Base-by-base conservation (phyloP, 2,888 invertebrate species). In the Lycophotia porphyrea region DNA sequence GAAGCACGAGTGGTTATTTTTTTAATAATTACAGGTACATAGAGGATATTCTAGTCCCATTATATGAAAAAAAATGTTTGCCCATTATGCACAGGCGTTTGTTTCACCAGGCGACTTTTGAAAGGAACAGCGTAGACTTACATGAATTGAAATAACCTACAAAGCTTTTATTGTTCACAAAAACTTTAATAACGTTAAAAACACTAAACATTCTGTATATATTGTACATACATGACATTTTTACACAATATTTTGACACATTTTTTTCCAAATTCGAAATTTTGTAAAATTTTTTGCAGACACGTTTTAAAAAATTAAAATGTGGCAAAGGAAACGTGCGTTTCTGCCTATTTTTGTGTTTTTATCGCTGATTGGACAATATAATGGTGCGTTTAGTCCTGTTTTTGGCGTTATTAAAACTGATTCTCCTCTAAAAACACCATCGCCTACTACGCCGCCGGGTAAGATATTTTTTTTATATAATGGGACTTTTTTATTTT, bases 321-420 rank as follows among this genome's bases (percentile, higher is more conserved):
- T 87, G 87, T 81, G 69, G 71, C 78, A 47, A 58, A 34, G n/a
- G 15, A 80, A 76, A 44, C 5, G 21, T 58, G 24, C n/a, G 39
- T 75, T 78, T 76, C 36, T 86, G 81, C 63, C 80, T 9, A 42
- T 89, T 55, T 74, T 87, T 67, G 67, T 87, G 36, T 73, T 64
- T 0, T 72, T 80, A 34, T 84, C 71, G 85, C n/a, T 84, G 75
- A 74, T 89, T 79, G 91, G 90, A 74, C 84, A 82, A 52, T 87
- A 88, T 85, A 80, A 84, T 58, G 90, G 90, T 18, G 92, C 86
- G 13, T 93, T 91, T 84, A 93, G 91, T 80, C 91, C 93, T 5
- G 88, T 88, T 74, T 92, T 93, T 83, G 92, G 93, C 70, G 87
- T 90, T 58, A 84, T 91, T 71, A 91, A 90, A 89, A 91, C 90